Base-by-base conservation (phyloP, 2,888 invertebrate species). In the Meandrusa payeni region DNA sequence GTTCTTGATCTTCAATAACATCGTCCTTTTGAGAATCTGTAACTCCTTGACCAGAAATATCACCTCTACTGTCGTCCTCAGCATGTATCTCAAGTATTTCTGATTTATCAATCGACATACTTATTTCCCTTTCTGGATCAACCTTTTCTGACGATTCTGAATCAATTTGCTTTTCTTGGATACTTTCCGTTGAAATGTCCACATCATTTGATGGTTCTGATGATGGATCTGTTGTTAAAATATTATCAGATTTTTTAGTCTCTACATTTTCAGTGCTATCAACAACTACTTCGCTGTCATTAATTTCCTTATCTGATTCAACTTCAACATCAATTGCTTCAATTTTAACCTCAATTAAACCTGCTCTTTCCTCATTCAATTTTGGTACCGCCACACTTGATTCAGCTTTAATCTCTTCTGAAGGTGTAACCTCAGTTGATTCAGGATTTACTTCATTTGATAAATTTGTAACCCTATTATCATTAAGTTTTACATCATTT, bases 1-100 rank as follows among this genome's bases (percentile, higher is more conserved):
- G 50, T 48, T 53, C 55, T 45, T 50, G 60, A 48, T 61, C 59
- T 10, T 5, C 39, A n/a, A 9, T n/a, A 41, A 55, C 50, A 40
- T 58, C 57, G 19, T 59, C 51, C 2, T 55, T 61, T 41, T 69
- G 68, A 19, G 60, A 47, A 48, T 77, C 71, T 33, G 48, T 59
- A n/a, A 55, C 55, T 50, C 69, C 70, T 49, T 63, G 59, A 40
- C 79, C 76, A 43, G 66, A 68, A 44, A 65, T 64, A 48, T 80
- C 81, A 59, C 63, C 68, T 57, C 71, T 76, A 45, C 62, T 77
- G 22, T 81, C n/a, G n/a, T n/a, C 80, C 10, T 83, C 81, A 27
- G 72, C 68, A 54, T 85, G 83, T 47, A 81, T 50, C 57, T 80
- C 81, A 41, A 82, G 55, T 46, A 80, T 63, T 61, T 82, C 83